Conservation (phyloP, 2,888 invertebrate genomes). For the Drosophila formosana region DNA sequence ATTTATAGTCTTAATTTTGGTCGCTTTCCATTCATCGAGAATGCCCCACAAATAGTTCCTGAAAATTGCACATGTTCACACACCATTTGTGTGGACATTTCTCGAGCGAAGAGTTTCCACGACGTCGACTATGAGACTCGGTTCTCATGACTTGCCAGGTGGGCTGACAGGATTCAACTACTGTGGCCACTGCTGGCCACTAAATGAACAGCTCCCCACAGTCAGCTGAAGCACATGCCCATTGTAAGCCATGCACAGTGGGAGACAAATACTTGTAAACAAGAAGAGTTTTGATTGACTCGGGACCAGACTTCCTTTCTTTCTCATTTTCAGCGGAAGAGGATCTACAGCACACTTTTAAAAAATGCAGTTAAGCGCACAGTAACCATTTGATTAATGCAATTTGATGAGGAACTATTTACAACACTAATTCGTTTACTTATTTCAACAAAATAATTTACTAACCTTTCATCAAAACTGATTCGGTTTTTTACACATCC, state of each 20-base stretch:
- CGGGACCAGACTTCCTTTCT: background rate
- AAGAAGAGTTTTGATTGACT: background rate
- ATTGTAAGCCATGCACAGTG: slow-evolving; percentile 3
- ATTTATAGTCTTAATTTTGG: slow-evolving; percentile 69
- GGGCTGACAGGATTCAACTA: slow-evolving; percentile 51
- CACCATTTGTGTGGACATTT: slow-evolving; percentile 50
- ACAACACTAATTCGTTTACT: no score
- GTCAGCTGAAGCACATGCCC: slow-evolving; percentile 23
- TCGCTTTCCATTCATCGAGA: slow-evolving; percentile 60
- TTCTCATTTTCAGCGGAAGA: background rate
- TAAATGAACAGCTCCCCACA: slow-evolving; percentile 17
- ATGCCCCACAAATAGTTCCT: slow-evolving; percentile 75
- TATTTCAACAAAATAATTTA: no score
- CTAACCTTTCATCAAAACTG: no score
- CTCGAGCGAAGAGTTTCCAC: slow-evolving; percentile 35
- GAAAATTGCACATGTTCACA: slow-evolving; percentile 76
- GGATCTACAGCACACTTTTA: background rate
- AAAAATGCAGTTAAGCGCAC: background rate
- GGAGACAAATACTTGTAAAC: background rate
- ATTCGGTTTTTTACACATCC: no score
- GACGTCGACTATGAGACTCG: slow-evolving; percentile 8
- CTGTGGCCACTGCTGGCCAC: slow-evolving; percentile 63
- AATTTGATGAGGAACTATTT: no score
- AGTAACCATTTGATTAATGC: background rate
- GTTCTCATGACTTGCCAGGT: slow-evolving; percentile 68